Base-by-base conservation (phyloP, 2,888 invertebrate genomes). In the Rhagium mordax region DNA sequence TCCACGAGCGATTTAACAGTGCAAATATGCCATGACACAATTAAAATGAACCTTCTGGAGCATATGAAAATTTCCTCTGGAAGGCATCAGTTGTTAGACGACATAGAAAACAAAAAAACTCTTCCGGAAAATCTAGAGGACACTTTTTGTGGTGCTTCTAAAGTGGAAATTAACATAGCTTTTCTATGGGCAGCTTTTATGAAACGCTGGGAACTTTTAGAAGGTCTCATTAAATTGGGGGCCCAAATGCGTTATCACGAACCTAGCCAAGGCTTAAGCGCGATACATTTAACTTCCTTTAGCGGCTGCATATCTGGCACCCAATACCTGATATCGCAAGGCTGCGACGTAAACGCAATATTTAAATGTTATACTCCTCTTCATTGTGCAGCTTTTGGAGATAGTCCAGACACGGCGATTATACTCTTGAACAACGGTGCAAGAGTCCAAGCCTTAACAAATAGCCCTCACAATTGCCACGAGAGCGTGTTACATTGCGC, bases 371-470 rank as follows among this genome's bases (percentile, higher is more conserved):
- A 94, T 85, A 94, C 94, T 57, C 96, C 97, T 0, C 90, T 97
- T 72, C 97, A 98, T 87, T 96, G 95, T 85, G 95, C 97, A 13
- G 96, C 96, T 33, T 96, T 96, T 88, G 95, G 96, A 13, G 95
- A 96, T 84, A 93, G 96, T 75, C 91, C 93, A 66, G 93, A 94
- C 83, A 95, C 95, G 13, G 94, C 95, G 69, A 93, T 92, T 87
- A 91, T 95, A 83, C 91, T 97, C 74, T 90, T 96, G 75, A 91
- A 91, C 75, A 91, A 91, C 76, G 94, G 93, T 18, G 93, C 95
- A 66, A 90, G 91, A 74, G 92, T 95, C 60, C 88, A 89, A 75
- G 91, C 91, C 75, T 89, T 93, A 70, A 92, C 94, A 51, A 92
- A 92, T 21, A 93, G 88, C 29, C 84, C 87, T 4, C 88, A 83